Base-by-base conservation (phyloP, 2,888 invertebrate species). In the Uropetala carovei region DNA sequence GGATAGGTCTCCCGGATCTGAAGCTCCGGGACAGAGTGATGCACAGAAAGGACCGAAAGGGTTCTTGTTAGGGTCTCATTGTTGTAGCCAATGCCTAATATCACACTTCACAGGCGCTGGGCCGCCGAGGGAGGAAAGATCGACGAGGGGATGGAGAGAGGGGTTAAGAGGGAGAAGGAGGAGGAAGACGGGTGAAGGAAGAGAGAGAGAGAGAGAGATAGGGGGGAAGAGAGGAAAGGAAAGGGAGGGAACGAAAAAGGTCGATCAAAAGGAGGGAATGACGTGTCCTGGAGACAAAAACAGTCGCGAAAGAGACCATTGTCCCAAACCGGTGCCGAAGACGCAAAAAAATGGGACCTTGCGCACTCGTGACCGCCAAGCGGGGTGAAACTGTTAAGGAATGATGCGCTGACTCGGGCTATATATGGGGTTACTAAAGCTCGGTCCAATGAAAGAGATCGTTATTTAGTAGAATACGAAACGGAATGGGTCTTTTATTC, bases 61-160 rank as follows among this genome's bases (percentile, higher is more conserved):
- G 60, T 89, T 60, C 89, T 89, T 89, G 89, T 89, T 89, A 89
- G 89, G 89, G 89, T 43, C 89, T 89, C 89, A 89, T 89, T 89
- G 89, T 89, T 89, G 89, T 64, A 89, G 89, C 43, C 89, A 89
- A 89, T 89, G 89, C 89, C 89, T 89, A 89, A 89, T 89, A 89
- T 89, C 89, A 89, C 89, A 89, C 89, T 68, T 89, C 89, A 89
- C 89, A 68, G 89, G 60, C 59, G 60, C 86, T 16, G 86, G n/a
- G 60, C 43, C n/a, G 60, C 43, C n/a, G 30, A 43, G 86, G 30
- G 60, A 86, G 86, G 89, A 68, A 75, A 75, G 75, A 75, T 75
- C 75, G 27, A 75, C 30, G 30, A 64, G 30, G 60, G 89, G 3
- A 43, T 5, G 64, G 43, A 16, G 83, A 43, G 14, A 60, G 13